These are phyloP conservation scores for Campylorhamphus procurvoides DNA, from an alignment of 2,113 vertebrate genomes.

Conservation along the genomic window DNA sequence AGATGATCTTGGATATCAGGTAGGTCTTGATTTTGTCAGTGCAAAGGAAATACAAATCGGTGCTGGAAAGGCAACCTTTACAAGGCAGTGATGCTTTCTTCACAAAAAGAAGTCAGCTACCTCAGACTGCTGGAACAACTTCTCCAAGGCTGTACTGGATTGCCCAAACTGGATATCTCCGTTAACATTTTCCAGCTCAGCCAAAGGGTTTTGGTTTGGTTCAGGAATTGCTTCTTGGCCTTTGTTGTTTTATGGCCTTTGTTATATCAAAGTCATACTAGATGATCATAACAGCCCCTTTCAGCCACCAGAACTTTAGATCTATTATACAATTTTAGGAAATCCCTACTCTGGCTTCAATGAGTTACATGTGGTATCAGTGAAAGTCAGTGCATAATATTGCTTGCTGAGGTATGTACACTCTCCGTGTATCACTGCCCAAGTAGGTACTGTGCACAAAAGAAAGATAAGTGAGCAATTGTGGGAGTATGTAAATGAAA, in stretches of 20 bases:
- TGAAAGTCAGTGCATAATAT: not conserved
- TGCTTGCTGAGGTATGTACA: not conserved
- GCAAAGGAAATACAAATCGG: not conserved
- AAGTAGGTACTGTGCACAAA: not conserved
- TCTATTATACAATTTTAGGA: not conserved
- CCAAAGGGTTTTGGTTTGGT: not conserved
- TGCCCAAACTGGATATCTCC: not conserved
- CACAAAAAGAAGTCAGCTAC: not conserved
- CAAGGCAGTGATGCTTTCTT: not conserved
- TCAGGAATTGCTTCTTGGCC: not conserved
- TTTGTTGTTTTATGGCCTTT: slow-evolving; percentile 3
- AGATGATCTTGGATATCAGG: not conserved
- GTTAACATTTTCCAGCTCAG: not conserved
- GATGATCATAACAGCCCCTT: not conserved
- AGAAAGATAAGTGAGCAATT: not conserved
- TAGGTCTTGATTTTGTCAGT: not conserved
- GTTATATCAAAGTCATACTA: not conserved
- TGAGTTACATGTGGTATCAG: not conserved
- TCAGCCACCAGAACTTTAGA: not conserved
- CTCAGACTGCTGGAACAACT: not conserved
- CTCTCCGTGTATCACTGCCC: not conserved
- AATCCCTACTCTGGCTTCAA: not conserved
- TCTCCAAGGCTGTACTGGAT: not conserved
- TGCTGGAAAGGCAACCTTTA: not conserved
- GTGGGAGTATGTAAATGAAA: slow-evolving; percentile 11